Base-by-base conservation (phyloP, 2,113 vertebrate genomes). In the Andinoacara biseriatus region DNA sequence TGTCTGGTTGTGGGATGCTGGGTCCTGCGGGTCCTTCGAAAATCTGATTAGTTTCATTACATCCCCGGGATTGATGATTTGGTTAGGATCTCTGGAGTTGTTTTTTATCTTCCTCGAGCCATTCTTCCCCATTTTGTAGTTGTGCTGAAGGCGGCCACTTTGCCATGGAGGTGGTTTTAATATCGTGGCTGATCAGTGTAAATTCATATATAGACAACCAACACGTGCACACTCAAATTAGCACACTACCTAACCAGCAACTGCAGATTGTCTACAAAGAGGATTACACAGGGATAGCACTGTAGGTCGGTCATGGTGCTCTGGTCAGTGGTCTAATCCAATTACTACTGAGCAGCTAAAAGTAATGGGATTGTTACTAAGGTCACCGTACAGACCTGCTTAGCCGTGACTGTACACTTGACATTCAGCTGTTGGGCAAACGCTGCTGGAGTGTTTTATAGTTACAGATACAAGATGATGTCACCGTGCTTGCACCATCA, bases 291-390 rank as follows among this genome's bases (percentile, higher is more conserved):
- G 77, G 69, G 29, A 81, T 58, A 57, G 33, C 1, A 3, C 74
- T 58, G 76, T 17, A 58, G 74, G 82, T 74, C 58, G 3, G 78
- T 84, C 77, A 78, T 74, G 84, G 43, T 18, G 61, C 77, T 81
- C 80, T 77, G 83, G 69, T 89, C 82, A 87, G 82, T 78, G 56
- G 26, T 86, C 74, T 91, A 88, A 91, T 91, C 86, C 83, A 89
- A 90, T 92, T 90, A 93, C 52, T 14, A 4, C 29, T 76, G 78
- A 89, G 81, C 79, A 60, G 82, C 83, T 91, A 52, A 87, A 82
- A 86, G 85, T 87, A 91, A 92, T 74, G 82, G 82, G 90, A 89
- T 89, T 83, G 79, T 58, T 80, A n/a, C 46, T 60, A 22, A 79
- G 81, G 87, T 82, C 86, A 78, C 26, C 13, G 24, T 60, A 35